phyloP scores from a whole-genome alignment of 53 echinoderm and acorn worm genomes.

The Patiria pectinifera region DNA sequence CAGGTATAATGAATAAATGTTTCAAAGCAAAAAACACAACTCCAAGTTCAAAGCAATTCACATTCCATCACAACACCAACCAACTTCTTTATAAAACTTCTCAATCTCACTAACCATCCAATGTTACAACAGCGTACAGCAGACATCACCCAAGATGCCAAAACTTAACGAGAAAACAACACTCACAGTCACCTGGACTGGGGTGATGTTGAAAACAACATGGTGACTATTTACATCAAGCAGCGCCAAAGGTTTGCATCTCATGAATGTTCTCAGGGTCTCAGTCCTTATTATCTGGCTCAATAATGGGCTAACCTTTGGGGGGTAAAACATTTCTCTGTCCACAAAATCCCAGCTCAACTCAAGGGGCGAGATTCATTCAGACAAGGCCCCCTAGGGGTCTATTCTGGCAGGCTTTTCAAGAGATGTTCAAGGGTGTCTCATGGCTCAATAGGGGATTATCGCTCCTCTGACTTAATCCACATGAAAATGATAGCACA shows the following conservation, averaged over 20 bases:
- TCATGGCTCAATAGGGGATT: background rate
- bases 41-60: no score
- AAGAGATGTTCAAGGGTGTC: slow-evolving; percentile 29
- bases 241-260: no score
- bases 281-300: slow-evolving; percentile 2
- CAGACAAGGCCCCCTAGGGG: background rate
- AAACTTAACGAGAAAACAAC: background rate
- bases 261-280: background rate
- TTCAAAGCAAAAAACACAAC: no score
- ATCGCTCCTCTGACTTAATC: background rate
- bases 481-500: slow-evolving; percentile 22
- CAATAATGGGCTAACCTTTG: slow-evolving; percentile 3
- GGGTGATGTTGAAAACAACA: background rate
- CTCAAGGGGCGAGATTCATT: slow-evolving; percentile 10
- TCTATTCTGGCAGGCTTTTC: background rate
- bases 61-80: no score
- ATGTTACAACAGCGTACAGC: background rate
- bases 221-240: no score
- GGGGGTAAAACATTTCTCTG: background rate
- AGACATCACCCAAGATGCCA: background rate
- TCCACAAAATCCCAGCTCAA: background rate
- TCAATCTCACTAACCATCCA: no score
- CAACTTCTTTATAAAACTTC: no score
- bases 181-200: background rate
- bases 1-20: no score